These are phyloP conservation scores for Actinernus sp. DNA, from an alignment of 92 coral and sea anemone species.

Conservation along the genomic window DNA sequence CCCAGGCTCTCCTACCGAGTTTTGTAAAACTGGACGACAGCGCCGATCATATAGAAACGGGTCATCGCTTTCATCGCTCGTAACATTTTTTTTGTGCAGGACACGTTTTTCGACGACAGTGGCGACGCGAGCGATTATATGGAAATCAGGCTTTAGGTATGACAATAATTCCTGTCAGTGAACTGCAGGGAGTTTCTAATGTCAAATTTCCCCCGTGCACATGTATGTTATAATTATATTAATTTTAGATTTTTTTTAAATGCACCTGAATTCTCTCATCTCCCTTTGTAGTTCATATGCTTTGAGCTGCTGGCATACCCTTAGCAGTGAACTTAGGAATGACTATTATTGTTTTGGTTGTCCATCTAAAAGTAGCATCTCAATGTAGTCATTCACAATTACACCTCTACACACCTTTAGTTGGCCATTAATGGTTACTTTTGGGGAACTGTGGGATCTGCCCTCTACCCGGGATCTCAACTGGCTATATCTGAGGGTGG, in stretches of 20 bases:
- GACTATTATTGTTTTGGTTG: slow-evolving; percentile 2
- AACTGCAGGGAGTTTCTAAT: no score
- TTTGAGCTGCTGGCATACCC: background rate
- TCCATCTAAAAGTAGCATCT: background rate
- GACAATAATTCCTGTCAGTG: no score
- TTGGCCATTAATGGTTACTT: slow-evolving; percentile 1
- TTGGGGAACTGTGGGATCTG: slow-evolving; percentile 8
- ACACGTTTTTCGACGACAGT: no score
- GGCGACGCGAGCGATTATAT: no score
- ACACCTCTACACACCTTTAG: slow-evolving; percentile 22
- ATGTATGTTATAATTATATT: background rate
- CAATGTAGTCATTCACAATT: background rate
- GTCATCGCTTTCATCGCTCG: no score
- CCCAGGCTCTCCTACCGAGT: no score
- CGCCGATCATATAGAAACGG: no score
- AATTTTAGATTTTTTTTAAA: background rate
- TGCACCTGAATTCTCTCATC: slow-evolving; percentile 23
- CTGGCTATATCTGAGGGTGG: slow-evolving; percentile 27
- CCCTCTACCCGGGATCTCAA: slow-evolving; percentile 3
- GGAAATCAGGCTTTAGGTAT: no score
- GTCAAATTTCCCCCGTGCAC: background rate
- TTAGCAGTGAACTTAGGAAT: slow-evolving; percentile 8
- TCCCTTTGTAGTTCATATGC: slow-evolving; percentile 10
- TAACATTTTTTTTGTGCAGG: no score
- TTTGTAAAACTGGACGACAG: no score